phyloP scores from a whole-genome alignment of 2,797 vertebrate species.

The Myotis planiceps region DNA sequence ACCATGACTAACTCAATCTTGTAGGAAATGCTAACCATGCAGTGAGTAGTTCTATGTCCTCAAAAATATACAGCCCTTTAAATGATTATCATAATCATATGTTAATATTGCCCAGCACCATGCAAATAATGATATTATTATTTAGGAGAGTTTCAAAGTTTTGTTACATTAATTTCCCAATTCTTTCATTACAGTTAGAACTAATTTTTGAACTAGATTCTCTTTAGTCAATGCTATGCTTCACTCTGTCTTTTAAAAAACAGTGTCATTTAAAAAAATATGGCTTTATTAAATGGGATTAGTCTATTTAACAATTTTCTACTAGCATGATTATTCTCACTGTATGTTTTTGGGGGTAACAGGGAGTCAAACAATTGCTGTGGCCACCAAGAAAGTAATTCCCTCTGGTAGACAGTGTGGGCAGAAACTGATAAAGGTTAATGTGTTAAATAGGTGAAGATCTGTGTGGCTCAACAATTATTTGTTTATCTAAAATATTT shows the following conservation, averaged over 20 bases:
- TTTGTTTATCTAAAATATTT: slow-evolving; percentile 24
- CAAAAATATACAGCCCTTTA: neutral
- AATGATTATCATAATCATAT: neutral
- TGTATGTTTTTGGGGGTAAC: neutral
- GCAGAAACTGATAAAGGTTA: neutral
- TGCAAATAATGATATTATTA: neutral
- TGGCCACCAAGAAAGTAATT: neutral
- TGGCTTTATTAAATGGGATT: slow-evolving; percentile 68
- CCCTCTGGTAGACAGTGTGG: neutral
- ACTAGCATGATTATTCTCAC: slow-evolving; percentile 49
- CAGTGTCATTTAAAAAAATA: neutral
- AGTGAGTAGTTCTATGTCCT: neutral
- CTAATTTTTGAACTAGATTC: slow-evolving; percentile 33
- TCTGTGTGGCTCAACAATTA: neutral
- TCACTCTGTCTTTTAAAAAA: slow-evolving; percentile 39
- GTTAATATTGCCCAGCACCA: neutral
- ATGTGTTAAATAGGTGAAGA: neutral
- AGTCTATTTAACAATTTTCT: slow-evolving; percentile 66
- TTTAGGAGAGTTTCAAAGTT: neutral
- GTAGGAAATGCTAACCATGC: neutral
- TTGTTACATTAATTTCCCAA: slow-evolving; percentile 8
- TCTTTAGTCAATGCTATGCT: neutral
- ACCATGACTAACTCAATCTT: neutral
- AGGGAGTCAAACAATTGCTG: neutral
- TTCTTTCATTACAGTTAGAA: slow-evolving; percentile 1